Evolutionary conservation across 2,113 vertebrate genomes (phyloP).

Genomic region (Erinaceus europaeus): DNA sequence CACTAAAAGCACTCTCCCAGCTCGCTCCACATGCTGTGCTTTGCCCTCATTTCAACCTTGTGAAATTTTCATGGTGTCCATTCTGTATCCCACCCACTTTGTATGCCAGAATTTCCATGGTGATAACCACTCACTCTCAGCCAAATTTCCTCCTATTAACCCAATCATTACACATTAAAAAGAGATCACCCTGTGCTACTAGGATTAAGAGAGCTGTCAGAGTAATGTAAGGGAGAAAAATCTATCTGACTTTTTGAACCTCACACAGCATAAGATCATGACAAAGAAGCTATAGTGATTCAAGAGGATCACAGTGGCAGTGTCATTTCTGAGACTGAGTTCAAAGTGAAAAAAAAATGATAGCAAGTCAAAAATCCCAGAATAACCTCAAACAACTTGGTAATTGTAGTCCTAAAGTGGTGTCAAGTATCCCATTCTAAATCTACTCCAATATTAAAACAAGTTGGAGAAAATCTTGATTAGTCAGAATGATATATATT

Average conservation of each 20-base stretch:
- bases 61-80: conserved; percentile 25
- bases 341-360: conserved; percentile 22
- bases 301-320: not conserved
- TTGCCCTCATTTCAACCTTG: conserved; percentile 66
- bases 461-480: too few species aligned
- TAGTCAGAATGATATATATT: too few species aligned
- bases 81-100: conserved; percentile 18
- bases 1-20: conserved; percentile 37
- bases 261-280: not conserved
- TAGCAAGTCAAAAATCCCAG: too few species aligned
- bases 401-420: not conserved
- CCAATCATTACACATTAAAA: conserved; percentile 39
- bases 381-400: not conserved
- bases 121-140: not conserved
- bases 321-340: not conserved
- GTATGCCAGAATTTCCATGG: not conserved
- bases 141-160: conserved; percentile 39
- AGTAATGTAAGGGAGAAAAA: conserved; percentile 8
- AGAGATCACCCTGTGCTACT: not conserved
- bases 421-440: not conserved
- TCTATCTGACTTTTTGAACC: not conserved
- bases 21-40: conserved; percentile 36
- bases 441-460: not conserved
- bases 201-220: conserved; percentile 13
- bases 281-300: not conserved